A percentile compares a stretch with the other conserved stretches of the same genome.
These are phyloP conservation scores for Chanos chanos DNA, from an alignment of 2,797 vertebrate genomes.

Conservation along the genomic window DNA sequence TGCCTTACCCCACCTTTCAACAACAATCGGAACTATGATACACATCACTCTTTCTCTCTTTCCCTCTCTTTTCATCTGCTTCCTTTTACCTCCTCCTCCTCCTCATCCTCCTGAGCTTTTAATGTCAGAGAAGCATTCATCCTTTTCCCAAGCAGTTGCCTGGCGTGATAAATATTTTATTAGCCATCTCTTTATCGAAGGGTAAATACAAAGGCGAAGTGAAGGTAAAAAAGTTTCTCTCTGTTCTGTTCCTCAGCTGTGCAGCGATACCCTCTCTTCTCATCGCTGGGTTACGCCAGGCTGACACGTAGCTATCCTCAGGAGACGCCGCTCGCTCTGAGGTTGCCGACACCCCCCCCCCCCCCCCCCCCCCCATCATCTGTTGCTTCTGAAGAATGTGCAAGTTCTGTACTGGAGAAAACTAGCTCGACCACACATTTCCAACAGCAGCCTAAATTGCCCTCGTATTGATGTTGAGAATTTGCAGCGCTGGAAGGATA, in stretches of 20 bases:
- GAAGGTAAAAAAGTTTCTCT: conserved; percentile 52
- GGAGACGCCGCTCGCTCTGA: background rate
- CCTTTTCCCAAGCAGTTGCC: conserved; percentile 62
- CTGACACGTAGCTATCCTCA: conserved; percentile 15
- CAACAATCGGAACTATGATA: conserved; percentile 35
- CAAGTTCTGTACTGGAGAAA: too few species aligned
- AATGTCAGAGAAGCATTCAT: conserved; percentile 64
- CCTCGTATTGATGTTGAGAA: too few species aligned
- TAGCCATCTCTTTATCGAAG: conserved; percentile 63
- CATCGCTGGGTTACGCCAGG: conserved; percentile 34
- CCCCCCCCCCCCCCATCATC: background rate
- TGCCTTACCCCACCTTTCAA: conserved; percentile 25
- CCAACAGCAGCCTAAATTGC: too few species aligned
- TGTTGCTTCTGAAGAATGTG: too few species aligned
- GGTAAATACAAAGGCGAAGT: conserved; percentile 69
- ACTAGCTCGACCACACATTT: too few species aligned
- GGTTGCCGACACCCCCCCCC: conserved; percentile 9
- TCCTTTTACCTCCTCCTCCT: conserved; percentile 31
- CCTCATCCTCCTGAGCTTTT: conserved; percentile 52
- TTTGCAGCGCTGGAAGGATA: too few species aligned
- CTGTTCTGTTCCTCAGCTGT: conserved; percentile 31
- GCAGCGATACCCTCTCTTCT: background rate
- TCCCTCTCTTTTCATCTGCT: conserved; percentile 37
- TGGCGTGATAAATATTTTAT: conserved; percentile 76
- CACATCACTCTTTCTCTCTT: conserved; percentile 25